These are phyloP conservation scores for Epistrophella euchroma DNA, from an alignment of 2,888 invertebrate genomes.

Conservation along the genomic window DNA sequence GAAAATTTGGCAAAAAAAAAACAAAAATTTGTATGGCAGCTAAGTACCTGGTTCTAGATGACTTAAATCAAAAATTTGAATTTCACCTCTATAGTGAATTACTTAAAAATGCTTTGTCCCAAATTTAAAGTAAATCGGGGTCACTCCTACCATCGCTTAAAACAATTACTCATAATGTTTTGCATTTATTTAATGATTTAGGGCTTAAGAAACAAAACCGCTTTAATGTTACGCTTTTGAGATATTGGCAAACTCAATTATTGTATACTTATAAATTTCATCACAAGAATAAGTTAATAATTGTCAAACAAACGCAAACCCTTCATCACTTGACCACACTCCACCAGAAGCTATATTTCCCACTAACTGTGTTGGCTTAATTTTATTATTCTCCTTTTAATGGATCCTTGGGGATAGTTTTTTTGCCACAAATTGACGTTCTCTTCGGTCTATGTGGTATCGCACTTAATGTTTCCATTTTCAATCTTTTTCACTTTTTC, in stretches of 20 bases:
- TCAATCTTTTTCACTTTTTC: slow-evolving; percentile 61
- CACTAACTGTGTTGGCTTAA: slow-evolving; percentile 33
- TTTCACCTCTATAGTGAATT: no score
- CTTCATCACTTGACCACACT: slow-evolving; percentile 15
- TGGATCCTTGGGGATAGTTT: slow-evolving; percentile 64
- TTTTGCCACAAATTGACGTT: slow-evolving; percentile 66
- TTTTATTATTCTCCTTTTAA: slow-evolving; percentile 64
- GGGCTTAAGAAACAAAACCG: not conserved
- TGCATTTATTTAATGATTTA: no score
- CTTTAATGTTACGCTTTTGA: not conserved
- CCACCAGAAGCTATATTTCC: slow-evolving; percentile 1
- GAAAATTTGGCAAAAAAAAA: no score
- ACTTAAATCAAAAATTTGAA: no score
- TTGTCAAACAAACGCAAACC: slow-evolving; percentile 27
- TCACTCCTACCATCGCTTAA: no score
- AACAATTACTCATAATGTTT: no score
- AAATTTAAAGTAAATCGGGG: no score
- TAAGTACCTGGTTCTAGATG: no score
- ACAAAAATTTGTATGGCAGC: no score
- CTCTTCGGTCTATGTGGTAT: slow-evolving; percentile 64
- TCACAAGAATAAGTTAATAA: slow-evolving; percentile 22
- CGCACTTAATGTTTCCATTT: slow-evolving; percentile 62
- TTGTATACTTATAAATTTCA: not conserved
- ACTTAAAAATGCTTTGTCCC: no score
- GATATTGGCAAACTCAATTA: not conserved